Base-by-base conservation (phyloP, 2,113 vertebrate genomes). In the Aldabrachelys gigantea region DNA sequence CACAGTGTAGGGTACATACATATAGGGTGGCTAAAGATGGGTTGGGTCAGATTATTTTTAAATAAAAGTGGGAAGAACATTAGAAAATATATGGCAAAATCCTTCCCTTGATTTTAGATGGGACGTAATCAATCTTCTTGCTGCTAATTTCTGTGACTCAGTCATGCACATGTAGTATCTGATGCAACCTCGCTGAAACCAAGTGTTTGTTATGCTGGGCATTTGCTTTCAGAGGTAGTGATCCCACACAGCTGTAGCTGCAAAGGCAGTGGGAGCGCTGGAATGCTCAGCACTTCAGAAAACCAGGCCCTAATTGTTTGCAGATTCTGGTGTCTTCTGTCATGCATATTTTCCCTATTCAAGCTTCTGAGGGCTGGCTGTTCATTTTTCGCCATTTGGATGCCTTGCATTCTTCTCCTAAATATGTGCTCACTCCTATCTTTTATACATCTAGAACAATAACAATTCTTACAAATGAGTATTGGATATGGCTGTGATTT, bases 251-350 rank as follows among this genome's bases (percentile, higher is more conserved):
- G 49, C 31, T 11, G 10, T n/a, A 35, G 49, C 31, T 24, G 31
- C 50, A 29, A 72, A 72, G 3, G 22, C 41, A 25, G 17, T 50
- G 41, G 5, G 9, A 53, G 25, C 17, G 5, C 79, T 53, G 8
- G 31, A 13, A 13, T 22, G 31, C 54, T 29, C 3, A 14, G 16
- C 38, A 19, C 27, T 35, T 54, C 14, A 5, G 16, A 72, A 13
- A 38, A 53, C 17, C 31, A 1, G 6, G 8, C 12, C 11, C 27
- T 4, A 2, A 8, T 38, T 0, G 2, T 11, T 21, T 14, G 0
- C 0, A 1, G 49, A 84, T 44, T 87, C 35, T 50, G 54, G 8
- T 1, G 3, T 56, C 35, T 54, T 72, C 38, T 16, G 12, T 22
- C 4, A 3, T 0, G 69, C 22, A 24, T 8, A 12, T 47, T 84